Evolutionary conservation across 1,140 invertebrate genomes (phyloP).

Genomic region (Frieseomelitta varia): DNA sequence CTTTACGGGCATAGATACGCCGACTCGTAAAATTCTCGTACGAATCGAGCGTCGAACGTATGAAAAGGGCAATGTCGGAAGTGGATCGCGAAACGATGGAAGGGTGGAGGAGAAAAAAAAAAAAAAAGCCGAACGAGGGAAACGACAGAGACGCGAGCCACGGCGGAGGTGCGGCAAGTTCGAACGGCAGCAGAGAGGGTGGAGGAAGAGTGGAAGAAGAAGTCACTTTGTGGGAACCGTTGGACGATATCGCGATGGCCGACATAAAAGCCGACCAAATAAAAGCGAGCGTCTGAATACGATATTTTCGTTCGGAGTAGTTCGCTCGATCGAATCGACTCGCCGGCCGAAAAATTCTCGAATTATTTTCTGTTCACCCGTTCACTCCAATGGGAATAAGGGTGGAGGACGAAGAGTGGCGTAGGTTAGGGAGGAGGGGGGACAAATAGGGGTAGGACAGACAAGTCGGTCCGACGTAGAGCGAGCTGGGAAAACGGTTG

Average conservation of each 20-base stretch:
- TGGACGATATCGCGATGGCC: conserved; percentile 21
- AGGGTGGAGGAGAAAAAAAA: not conserved
- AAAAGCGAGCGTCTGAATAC: conserved; percentile 19
- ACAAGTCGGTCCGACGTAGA: conserved; percentile 1
- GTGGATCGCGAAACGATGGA: not conserved
- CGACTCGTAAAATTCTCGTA: conserved; percentile 58
- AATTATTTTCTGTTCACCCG: conserved; percentile 50
- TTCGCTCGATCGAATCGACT: conserved; percentile 50
- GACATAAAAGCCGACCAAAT: not conserved
- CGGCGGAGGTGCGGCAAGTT: not conserved
- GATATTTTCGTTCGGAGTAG: conserved; percentile 1
- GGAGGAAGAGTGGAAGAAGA: not conserved
- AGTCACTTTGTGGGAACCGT: conserved; percentile 29
- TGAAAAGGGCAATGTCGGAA: conserved; percentile 40
- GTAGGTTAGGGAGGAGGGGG: no score
- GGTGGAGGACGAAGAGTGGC: no score
- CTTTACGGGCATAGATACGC: conserved; percentile 51
- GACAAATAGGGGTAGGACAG: no score
- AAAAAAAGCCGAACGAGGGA: not conserved
- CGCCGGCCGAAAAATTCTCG: conserved; percentile 50
- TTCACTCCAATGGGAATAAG: not conserved
- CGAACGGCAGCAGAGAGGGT: no score
- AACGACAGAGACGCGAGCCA: not conserved
- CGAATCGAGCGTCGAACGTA: conserved; percentile 52
- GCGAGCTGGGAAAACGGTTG: conserved; percentile 17